Evolutionary conservation across 2,797 vertebrate genomes (phyloP), one percentile per base, ranked within the genome.

Genomic region (Mus minutoides): DNA sequence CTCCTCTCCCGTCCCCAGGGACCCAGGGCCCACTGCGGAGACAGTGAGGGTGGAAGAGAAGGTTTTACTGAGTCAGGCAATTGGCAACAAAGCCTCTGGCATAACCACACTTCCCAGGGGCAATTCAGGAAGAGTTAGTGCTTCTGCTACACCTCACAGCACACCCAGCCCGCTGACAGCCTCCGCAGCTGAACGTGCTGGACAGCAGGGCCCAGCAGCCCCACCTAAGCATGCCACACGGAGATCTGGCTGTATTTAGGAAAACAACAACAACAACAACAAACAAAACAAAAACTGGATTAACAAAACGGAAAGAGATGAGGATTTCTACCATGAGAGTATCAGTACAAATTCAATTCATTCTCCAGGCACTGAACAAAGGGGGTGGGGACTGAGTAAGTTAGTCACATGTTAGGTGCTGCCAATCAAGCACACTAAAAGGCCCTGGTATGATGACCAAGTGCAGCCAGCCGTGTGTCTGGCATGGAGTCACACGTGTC

Each of bases 331-430:
- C 97, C 89, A 82, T 0, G 0, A 78, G 43, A 95, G 94, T 43
- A 94, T 90, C 94, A 95, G 75, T 16, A 73, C 94, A 37, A 64
- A 80, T 82, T 94, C 95, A 97, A 90, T 88, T 75, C 94, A 88
- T 80, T 86, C 97, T 90, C 93, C 96, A 93, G 97, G 94, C 96
- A 94, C 84, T 69, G 89, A 97, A 91, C 31, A 80, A 95, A 90
- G 37, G 8, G 14, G 21, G 37, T 26, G 58, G 46, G 37, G 26
- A 5, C 62, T 43, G 75, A 83, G 1, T 71, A 64, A 52, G 83
- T 97, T 97, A 97, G 95, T 97, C 75, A 82, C 84, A 92, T 82
- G 95, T 97, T 98, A 97, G 97, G 94, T 29, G 43, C 77, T 73
- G 90, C 58, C 94, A 0, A 0, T 29, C 11, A 76, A 96, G 80